phyloP scores from a whole-genome alignment of 2,113 vertebrate genomes.

The Tragelaphus scriptus region DNA sequence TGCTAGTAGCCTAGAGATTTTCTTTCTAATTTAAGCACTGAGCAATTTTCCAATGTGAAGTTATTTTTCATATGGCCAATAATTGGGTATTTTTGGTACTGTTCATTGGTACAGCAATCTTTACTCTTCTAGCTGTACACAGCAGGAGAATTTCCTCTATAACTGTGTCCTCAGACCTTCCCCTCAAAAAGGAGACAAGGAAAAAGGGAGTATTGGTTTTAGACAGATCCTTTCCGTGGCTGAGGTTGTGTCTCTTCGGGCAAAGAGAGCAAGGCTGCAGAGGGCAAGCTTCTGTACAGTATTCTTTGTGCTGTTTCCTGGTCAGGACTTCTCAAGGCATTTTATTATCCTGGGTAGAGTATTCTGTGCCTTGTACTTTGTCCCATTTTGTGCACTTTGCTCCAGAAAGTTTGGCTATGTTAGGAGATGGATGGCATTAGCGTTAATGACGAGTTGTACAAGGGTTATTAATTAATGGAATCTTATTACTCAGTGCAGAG shows the following conservation, averaged over 20 bases:
- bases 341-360: not conserved
- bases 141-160: not conserved
- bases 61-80: not conserved
- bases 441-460: not conserved
- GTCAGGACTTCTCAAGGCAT: not conserved
- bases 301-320: not conserved
- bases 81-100: slow-evolving; percentile 29
- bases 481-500: not conserved
- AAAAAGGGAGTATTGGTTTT: not conserved
- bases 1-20: slow-evolving; percentile 17
- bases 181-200: not conserved
- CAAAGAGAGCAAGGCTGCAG: not conserved
- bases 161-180: not conserved
- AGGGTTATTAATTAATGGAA: not conserved
- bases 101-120: not conserved
- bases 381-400: not conserved
- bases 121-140: not conserved
- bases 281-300: not conserved
- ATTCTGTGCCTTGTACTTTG: not conserved
- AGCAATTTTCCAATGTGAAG: slow-evolving; percentile 46
- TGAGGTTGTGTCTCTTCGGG: not conserved
- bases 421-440: not conserved
- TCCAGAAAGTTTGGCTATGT: not conserved
- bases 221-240: not conserved
- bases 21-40: slow-evolving; percentile 33